phyloP scores from a whole-genome alignment of 2,797 vertebrate genomes.

The Karalla daura region DNA sequence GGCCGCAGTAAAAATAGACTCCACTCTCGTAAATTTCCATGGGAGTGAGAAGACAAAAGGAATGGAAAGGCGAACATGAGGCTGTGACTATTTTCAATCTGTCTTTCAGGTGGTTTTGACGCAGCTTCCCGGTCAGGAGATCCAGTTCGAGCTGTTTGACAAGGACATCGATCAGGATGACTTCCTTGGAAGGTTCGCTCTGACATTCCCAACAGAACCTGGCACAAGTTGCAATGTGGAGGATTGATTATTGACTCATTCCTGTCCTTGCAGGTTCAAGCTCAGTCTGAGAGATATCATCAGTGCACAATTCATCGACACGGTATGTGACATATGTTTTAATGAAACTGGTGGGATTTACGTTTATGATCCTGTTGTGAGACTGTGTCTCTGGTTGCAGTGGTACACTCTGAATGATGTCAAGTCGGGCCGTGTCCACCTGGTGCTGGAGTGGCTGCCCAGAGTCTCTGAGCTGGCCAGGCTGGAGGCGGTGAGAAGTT shows the following conservation, averaged over 20 bases:
- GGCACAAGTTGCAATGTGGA: background rate
- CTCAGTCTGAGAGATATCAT: conserved; percentile 87
- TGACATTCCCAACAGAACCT: background rate
- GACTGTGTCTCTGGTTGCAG: conserved; percentile 69
- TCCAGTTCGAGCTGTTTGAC: conserved; percentile 92
- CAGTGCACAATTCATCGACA: conserved; percentile 84
- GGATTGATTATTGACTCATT: background rate
- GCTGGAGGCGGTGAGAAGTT: conserved; percentile 86
- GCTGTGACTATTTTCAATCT: background rate
- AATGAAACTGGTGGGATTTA: background rate
- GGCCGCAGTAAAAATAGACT: too few relatives aligned
- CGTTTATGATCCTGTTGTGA: background rate
- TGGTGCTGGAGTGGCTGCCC: conserved; percentile 89
- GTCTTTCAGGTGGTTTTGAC: conserved; percentile 86
- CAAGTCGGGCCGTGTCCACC: conserved; percentile 90
- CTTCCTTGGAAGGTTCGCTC: conserved; percentile 89
- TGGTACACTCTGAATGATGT: conserved; percentile 93
- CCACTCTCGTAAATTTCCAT: background rate
- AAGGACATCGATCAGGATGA: conserved; percentile 96
- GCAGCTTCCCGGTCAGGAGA: conserved; percentile 90
- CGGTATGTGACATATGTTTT: conserved; percentile 76
- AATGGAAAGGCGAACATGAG: too few relatives aligned
- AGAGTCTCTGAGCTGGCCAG: conserved; percentile 79
- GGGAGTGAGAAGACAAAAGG: too few relatives aligned
- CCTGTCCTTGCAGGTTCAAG: conserved; percentile 87